These are phyloP conservation scores for Hydrolagus affinis DNA, from an alignment of 2,113 vertebrate species.

Conservation along the genomic window DNA sequence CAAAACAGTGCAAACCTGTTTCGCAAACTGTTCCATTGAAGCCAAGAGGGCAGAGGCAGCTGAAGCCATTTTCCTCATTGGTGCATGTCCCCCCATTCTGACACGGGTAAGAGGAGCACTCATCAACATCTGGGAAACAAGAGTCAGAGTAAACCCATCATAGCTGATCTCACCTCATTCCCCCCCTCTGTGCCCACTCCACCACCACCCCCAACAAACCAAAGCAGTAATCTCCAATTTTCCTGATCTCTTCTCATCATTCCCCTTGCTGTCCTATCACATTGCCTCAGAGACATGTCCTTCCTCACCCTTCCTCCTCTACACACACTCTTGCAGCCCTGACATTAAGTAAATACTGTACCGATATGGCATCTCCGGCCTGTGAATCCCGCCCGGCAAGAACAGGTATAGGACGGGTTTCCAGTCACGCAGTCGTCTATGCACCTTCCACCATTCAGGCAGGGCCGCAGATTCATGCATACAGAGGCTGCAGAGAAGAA, in stretches of 20 bases:
- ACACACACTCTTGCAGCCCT: too few species aligned
- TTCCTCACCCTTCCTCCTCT: not conserved
- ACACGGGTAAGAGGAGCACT: constrained; percentile 61
- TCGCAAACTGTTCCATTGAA: constrained; percentile 55
- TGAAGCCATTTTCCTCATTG: constrained; percentile 48
- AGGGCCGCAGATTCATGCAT: constrained; percentile 78
- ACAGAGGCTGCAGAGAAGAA: constrained; percentile 65
- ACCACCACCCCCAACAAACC: not conserved
- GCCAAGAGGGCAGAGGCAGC: constrained; percentile 50
- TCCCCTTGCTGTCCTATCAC: too few species aligned
- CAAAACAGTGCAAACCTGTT: constrained; percentile 43
- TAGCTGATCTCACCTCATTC: not conserved
- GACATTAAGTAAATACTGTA: constrained; percentile 45
- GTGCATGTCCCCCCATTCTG: constrained; percentile 58
- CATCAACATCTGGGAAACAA: constrained; percentile 57
- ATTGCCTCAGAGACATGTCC: too few species aligned
- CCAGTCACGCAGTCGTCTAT: constrained; percentile 92
- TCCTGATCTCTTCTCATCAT: not conserved
- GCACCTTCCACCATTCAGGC: constrained; percentile 81
- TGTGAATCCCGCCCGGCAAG: constrained; percentile 82
- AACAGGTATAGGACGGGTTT: constrained; percentile 88
- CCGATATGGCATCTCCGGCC: constrained; percentile 81
- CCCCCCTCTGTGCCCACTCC: not conserved
- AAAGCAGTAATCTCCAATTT: not conserved
- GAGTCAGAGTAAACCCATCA: not conserved